Percentiles rank a stretch among this genome's conserved stretches.
These are phyloP conservation scores for Pammene aurita DNA, from an alignment of 2,888 invertebrate genomes.

Conservation along the genomic window DNA sequence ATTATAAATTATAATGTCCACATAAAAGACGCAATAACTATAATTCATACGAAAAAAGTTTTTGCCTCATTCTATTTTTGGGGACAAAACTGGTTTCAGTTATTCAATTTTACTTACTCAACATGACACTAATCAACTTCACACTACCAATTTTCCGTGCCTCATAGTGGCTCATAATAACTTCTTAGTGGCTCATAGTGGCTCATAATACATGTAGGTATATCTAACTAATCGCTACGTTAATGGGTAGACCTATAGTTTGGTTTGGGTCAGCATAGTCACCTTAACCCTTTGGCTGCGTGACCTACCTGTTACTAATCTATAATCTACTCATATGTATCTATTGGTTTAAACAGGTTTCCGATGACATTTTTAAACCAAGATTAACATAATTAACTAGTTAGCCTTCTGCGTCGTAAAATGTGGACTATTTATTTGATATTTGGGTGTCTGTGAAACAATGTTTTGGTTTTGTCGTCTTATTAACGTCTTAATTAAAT, in stretches of 20 bases:
- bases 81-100: too few species aligned
- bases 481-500: background rate
- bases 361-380: conserved; percentile 29
- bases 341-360: conserved; percentile 24
- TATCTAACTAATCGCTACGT: too few species aligned
- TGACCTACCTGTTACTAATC: conserved; percentile 10
- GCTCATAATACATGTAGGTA: too few species aligned
- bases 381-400: conserved; percentile 28
- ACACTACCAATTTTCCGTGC: too few species aligned
- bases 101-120: too few species aligned
- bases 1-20: too few species aligned
- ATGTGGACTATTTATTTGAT: conserved; percentile 20
- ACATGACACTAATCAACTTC: too few species aligned
- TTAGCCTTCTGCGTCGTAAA: conserved; percentile 23
- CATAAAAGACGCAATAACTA: too few species aligned
- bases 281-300: background rate
- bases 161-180: too few species aligned
- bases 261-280: background rate
- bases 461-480: conserved; percentile 2
- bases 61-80: too few species aligned
- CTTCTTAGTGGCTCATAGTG: too few species aligned
- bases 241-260: background rate
- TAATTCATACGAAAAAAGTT: too few species aligned
- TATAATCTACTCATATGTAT: background rate
- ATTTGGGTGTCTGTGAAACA: background rate